A percentile compares a stretch with the other conserved stretches of the same genome.
phyloP scores from a whole-genome alignment of 2,113 vertebrate genomes.

The Rutilus rutilus region DNA sequence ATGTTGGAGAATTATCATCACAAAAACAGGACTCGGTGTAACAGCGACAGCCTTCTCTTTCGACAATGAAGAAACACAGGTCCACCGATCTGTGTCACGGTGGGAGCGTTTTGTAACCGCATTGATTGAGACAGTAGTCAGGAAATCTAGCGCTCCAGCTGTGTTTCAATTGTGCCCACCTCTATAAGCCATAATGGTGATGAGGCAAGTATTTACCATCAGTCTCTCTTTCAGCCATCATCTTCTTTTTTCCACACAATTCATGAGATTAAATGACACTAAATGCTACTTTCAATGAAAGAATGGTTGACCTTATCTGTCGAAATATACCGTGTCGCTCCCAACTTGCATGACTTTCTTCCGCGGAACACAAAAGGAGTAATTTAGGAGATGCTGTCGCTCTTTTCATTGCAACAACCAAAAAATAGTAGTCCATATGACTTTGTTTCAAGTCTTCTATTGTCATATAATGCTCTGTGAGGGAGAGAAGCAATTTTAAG shows the following conservation, averaged over 20 bases:
- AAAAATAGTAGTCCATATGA: not conserved
- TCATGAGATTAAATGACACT: not conserved
- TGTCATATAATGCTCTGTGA: too few relatives aligned
- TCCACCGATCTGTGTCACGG: not conserved
- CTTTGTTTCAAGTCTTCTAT: not conserved
- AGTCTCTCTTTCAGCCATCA: not conserved
- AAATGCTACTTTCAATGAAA: constrained; percentile 1
- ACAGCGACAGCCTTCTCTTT: constrained; percentile 47
- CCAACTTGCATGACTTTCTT: not conserved
- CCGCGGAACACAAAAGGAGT: not conserved
- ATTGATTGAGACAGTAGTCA: constrained; percentile 41
- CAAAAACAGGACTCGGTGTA: constrained; percentile 41
- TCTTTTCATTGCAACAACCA: not conserved
- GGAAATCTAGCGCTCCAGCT: constrained; percentile 19
- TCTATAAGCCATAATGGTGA: constrained; percentile 16
- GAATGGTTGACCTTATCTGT: not conserved
- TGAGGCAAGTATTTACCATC: constrained; percentile 29
- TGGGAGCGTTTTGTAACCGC: constrained; percentile 21
- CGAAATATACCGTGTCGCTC: not conserved
- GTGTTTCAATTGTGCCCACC: constrained; percentile 18
- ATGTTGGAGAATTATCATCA: constrained; percentile 46
- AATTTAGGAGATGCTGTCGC: not conserved
- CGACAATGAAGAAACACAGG: constrained; percentile 10
- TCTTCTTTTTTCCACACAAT: constrained; percentile 9
- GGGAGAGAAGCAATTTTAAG: too few relatives aligned